Base-by-base conservation (phyloP, 2,113 vertebrate genomes). In the Brachypteracias leptosomus region DNA sequence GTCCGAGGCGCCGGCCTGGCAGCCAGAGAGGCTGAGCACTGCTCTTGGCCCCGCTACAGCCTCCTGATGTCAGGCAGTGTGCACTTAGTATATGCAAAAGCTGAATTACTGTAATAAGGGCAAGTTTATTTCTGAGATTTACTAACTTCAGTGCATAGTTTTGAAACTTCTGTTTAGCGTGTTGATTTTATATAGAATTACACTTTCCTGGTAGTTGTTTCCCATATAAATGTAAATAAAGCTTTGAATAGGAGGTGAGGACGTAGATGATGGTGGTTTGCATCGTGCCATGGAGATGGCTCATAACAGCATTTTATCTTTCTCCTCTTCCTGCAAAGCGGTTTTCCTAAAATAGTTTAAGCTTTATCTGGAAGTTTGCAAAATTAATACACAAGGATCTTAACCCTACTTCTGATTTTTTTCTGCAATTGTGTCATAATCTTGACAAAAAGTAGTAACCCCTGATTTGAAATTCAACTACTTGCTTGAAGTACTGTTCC, bases 41-140 rank as follows among this genome's bases (percentile, higher is more conserved):
- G 8, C 0, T 4, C 35, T 11, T 11, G 85, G 76, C 58, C 2
- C 4, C 6, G n/a, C 58, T 4, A 0, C 75, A 6, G 0, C 28
- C 40, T 3, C 0, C 42, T 15, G 68, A 4, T 22, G 67, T 18
- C 51, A 13, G 0, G 10, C 36, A 7, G 89, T 19, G 2, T 61
- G 3, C 1, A n/a, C 74, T 8, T 4, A 2, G 9, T 5, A 3
- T 1, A 5, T 1, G 7, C 8, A 5, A 4, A 2, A 3, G 38
- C 61, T 3, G 29, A 26, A 1, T 10, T 9, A 0, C 73, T 2
- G 51, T 24, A 0, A 0, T 0, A 2, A 3, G 62, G 40, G 22
- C 58, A 0, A 0, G 19, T 5, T 22, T 11, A 0, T 16, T 21
- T 16, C 29, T 47, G 36, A 11, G 61, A 0, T 14, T 6, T 6